These are phyloP conservation scores for Venusia cambrica DNA, from an alignment of 2,888 invertebrate genomes.

Conservation along the genomic window DNA sequence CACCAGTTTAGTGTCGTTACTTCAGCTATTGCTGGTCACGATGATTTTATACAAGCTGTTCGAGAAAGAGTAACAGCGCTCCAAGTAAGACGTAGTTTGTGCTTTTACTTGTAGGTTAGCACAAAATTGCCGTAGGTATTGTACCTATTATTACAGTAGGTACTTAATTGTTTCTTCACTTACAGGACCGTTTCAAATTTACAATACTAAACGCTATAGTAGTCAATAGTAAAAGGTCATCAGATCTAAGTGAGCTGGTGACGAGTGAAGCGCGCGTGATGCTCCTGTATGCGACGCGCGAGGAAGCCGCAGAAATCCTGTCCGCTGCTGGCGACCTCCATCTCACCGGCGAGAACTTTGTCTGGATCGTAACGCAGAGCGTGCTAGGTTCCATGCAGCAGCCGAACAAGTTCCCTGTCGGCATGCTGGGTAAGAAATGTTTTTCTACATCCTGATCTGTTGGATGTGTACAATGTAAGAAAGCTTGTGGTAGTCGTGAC, in stretches of 20 bases:
- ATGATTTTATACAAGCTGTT: conserved; percentile 97
- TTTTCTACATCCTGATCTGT: too few species aligned
- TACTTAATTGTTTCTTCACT: neutral
- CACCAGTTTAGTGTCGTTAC: conserved; percentile 97
- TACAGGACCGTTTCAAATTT: conserved; percentile 82
- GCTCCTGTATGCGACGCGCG: conserved; percentile 93
- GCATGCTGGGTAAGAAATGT: conserved; percentile 89
- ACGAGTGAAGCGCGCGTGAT: conserved; percentile 96
- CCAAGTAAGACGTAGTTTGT: conserved; percentile 80
- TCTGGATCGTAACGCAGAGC: conserved; percentile 98
- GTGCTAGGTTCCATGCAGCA: conserved; percentile 90
- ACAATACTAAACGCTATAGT: conserved; percentile 93
- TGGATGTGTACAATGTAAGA: too few species aligned
- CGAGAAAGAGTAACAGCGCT: conserved; percentile 92
- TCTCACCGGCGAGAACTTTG: conserved; percentile 94
- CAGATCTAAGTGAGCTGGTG: conserved; percentile 90
- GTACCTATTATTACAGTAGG: neutral
- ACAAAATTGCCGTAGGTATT: too few species aligned
- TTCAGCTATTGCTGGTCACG: conserved; percentile 95
- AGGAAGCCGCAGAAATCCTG: conserved; percentile 92
- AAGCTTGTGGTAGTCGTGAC: too few species aligned
- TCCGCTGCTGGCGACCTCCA: conserved; percentile 87
- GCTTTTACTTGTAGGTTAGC: neutral
- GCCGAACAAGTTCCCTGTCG: conserved; percentile 89
- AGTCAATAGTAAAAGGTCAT: conserved; percentile 86